These are phyloP conservation scores for Campylorhamphus procurvoides DNA, from an alignment of 2,113 vertebrate species.

Conservation along the genomic window DNA sequence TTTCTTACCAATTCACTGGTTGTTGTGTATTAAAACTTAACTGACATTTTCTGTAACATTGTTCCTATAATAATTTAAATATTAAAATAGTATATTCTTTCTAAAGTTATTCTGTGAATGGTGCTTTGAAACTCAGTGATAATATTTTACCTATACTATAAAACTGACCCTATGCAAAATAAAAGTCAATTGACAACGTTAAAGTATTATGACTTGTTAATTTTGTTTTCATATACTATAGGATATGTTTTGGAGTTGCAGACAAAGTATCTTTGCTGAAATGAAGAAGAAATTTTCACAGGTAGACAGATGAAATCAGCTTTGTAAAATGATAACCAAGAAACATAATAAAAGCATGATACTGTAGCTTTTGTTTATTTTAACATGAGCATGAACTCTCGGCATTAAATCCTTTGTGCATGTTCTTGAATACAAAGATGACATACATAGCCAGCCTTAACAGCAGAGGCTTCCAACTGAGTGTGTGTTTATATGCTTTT, in stretches of 20 bases:
- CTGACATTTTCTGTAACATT: not conserved
- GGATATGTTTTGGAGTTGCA: conserved; percentile 97
- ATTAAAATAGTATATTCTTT: not conserved
- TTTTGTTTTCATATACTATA: conserved; percentile 78
- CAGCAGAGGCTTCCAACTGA: not conserved
- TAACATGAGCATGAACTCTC: conserved; percentile 67
- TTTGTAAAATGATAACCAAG: conserved; percentile 49
- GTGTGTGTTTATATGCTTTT: not conserved
- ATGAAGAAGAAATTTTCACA: conserved; percentile 95
- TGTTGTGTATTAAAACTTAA: not conserved
- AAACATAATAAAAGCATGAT: conserved; percentile 70
- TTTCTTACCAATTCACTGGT: not conserved
- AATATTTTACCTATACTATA: not conserved
- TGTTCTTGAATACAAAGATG: conserved; percentile 26
- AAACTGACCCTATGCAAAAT: not conserved
- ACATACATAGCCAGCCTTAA: not conserved
- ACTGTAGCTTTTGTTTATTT: conserved; percentile 38
- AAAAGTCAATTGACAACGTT: not conserved
- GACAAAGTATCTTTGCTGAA: conserved; percentile 98
- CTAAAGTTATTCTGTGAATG: not conserved
- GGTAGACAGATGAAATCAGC: conserved; percentile 81
- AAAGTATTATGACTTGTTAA: conserved; percentile 45
- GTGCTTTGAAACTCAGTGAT: not conserved
- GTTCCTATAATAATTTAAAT: not conserved
- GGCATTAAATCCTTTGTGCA: conserved; percentile 38